Percentiles rank a stretch among this genome's conserved stretches.
Evolutionary conservation across 2,113 vertebrate genomes (phyloP).

Genomic region (Rhinoderma darwinii): DNA sequence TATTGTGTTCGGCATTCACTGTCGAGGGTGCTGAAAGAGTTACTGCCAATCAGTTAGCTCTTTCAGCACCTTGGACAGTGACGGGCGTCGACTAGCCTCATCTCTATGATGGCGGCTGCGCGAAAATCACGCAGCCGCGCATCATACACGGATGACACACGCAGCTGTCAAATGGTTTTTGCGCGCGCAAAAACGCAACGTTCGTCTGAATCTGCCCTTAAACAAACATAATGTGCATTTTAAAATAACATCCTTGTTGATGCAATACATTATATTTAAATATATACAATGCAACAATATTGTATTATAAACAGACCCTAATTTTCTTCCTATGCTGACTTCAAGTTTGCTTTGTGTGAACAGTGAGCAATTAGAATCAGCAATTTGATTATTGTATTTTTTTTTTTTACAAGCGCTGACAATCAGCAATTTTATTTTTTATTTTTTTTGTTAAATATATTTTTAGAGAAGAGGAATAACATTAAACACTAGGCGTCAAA

Average conservation of each 20-base stretch:
- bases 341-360: slow-evolving; percentile 71
- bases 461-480: slow-evolving; percentile 83
- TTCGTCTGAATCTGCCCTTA: too few species aligned
- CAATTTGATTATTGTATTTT: slow-evolving; percentile 81
- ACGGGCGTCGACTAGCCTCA: too few species aligned
- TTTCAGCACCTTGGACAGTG: too few species aligned
- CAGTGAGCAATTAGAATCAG: slow-evolving; percentile 79
- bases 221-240: background rate
- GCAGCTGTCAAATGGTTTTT: too few species aligned
- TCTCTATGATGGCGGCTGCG: too few species aligned
- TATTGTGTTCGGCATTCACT: too few species aligned
- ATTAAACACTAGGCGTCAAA: slow-evolving; percentile 82
- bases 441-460: slow-evolving; percentile 60
- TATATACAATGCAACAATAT: background rate
- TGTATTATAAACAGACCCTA: background rate
- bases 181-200: too few species aligned
- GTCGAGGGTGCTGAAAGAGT: too few species aligned
- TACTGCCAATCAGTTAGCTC: too few species aligned
- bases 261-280: background rate
- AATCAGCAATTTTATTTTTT: slow-evolving; percentile 79
- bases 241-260: background rate
- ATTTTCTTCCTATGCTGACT: slow-evolving; percentile 55
- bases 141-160: too few species aligned
- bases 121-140: too few species aligned
- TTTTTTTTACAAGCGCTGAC: slow-evolving; percentile 77